A percentile compares a stretch with the other conserved stretches of the same genome.
phyloP scores from a whole-genome alignment of 2,888 invertebrate genomes.

The Ptycholaimellus sp. region DNA sequence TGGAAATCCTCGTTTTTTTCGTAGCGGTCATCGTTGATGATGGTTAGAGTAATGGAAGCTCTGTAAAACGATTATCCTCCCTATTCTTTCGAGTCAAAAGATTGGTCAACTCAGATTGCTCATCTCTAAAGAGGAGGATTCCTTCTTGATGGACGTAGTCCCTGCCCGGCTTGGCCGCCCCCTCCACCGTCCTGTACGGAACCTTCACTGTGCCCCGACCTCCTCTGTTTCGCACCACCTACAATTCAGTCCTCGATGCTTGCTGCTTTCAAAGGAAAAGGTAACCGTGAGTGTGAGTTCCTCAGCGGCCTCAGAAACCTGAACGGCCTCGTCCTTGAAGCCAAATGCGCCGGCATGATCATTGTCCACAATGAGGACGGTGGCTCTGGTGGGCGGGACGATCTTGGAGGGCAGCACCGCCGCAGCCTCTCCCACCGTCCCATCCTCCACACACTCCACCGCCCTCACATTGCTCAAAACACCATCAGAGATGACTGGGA shows the following conservation, averaged over 20 bases:
- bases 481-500: no score
- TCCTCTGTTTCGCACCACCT: slow-evolving; percentile 65
- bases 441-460: not conserved
- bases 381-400: slow-evolving; percentile 62
- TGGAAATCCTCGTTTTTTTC: slow-evolving; percentile 84
- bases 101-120: slow-evolving; percentile 59
- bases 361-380: slow-evolving; percentile 90
- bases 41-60: slow-evolving; percentile 54
- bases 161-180: slow-evolving; percentile 45
- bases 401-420: slow-evolving; percentile 35
- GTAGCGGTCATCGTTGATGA: slow-evolving; percentile 87
- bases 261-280: not conserved
- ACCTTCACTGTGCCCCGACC: slow-evolving; percentile 70
- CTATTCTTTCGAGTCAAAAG: not conserved
- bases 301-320: slow-evolving; percentile 41
- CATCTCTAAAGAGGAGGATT: slow-evolving; percentile 72
- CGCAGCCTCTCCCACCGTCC: not conserved
- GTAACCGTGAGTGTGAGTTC: no score
- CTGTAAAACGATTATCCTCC: slow-evolving; percentile 36
- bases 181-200: slow-evolving; percentile 70
- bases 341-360: slow-evolving; percentile 93
- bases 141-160: slow-evolving; percentile 59
- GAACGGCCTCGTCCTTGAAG: slow-evolving; percentile 46
- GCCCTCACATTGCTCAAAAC: not conserved
- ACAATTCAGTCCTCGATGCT: slow-evolving; percentile 18